Base-by-base conservation (phyloP, 2,888 invertebrate species). In the Falcaria lacertinaria region DNA sequence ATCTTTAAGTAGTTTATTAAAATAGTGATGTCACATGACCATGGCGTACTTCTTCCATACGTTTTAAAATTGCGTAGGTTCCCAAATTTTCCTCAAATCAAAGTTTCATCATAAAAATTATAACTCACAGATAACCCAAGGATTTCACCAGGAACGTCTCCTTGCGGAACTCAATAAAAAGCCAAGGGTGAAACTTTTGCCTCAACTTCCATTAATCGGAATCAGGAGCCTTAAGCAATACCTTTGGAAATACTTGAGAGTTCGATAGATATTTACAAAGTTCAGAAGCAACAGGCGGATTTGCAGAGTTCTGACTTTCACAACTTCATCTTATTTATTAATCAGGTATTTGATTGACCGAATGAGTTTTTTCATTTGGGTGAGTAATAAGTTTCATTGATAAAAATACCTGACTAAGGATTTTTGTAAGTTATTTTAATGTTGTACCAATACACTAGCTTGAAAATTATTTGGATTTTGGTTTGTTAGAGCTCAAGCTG, bases 201-300 rank as follows among this genome's bases (percentile, higher is more conserved):
- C 34, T 36, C 36, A 17, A 35, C 36, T 54, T 52, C 45, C 52
- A 54, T 50, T 42, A 57, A 52, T 60, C 47, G 40, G 39, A 16
- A 41, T 35, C 41, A 16, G 49, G 39, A 44, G 51, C 52, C 45
- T 17, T 50, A 16, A 49, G 61, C 53, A 47, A 48, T 58, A 48
- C 49, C 47, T 53, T 17, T 11, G 34, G 45, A 61, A 58, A 53
- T 57, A 55, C 60, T 61, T 50, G 49, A 44, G 40, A 64, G 57
- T 52, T 54, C 51, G 52, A 61, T 60, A 54, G 52, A 60, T 60
- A 63, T 65, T 61, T 61, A 47, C 22, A 54, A 64, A 60, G 57
- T 64, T 65, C 39, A 50, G 51, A 54, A 60, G 64, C 64, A 64
- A 65, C 66, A 65, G 57, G 65, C 56, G 41, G 40, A 39, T 47